phyloP scores from a whole-genome alignment of 23 tunicate species.

The Botrylloides violaceus region DNA sequence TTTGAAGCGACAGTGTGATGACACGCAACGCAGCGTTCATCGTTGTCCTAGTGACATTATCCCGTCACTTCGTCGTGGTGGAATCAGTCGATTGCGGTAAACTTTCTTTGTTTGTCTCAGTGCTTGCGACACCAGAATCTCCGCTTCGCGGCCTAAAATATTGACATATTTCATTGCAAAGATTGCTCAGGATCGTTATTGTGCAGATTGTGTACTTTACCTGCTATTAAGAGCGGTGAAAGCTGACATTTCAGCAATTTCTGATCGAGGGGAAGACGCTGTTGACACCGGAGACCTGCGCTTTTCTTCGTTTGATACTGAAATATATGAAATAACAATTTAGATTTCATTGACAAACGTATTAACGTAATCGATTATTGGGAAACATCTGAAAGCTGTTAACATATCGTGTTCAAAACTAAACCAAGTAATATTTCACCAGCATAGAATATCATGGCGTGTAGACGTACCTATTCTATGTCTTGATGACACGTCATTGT shows the following conservation, averaged over 20 bases:
- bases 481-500: background rate
- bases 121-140: conserved; percentile 21
- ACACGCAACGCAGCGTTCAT: no score
- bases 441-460: no score
- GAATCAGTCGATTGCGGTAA: conserved; percentile 15
- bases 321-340: no score
- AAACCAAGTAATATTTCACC: no score
- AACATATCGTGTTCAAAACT: no score
- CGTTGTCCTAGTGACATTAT: no score
- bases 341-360: no score
- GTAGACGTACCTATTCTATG: conserved; percentile 20
- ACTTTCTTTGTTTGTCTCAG: conserved; percentile 23
- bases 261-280: conserved; percentile 22
- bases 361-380: no score
- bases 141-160: conserved; percentile 7
- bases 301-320: conserved; percentile 18
- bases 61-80: conserved; percentile 4
- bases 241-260: background rate
- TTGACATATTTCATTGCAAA: no score
- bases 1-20: no score
- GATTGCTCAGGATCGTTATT: no score
- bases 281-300: background rate
- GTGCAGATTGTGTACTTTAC: conserved; percentile 5
- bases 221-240: conserved; percentile 17
- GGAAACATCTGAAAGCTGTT: no score